Base-by-base conservation (phyloP, 2,888 invertebrate genomes). In the Melieria crassipennis region DNA sequence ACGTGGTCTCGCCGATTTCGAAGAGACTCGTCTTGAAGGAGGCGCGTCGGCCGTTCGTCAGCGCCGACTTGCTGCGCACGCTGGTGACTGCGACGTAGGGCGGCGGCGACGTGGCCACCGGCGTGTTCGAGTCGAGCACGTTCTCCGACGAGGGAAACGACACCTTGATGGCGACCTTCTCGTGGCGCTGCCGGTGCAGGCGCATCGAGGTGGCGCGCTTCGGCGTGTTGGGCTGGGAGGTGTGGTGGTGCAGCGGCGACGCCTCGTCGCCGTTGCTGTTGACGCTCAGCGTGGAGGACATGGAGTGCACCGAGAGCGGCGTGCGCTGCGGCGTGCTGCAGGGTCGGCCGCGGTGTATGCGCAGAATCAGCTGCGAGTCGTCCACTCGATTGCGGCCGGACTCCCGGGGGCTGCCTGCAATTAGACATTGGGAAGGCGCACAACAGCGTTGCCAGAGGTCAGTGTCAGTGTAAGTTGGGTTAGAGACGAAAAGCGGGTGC, bases 291-390 rank as follows among this genome's bases (percentile, higher is more conserved):
- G 91, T 91, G 67, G 91, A 91, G 13, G 85, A 83, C 83, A 85
- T 91, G 11, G 91, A 91, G 66, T 90, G 88, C 7, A 90, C 91
- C 0, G 91, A 92, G 30, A 84, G 79, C 1, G 85, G 85, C 0
- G 91, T 91, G 7, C 86, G 81, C 45, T 87, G 86, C 0, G 77
- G 73, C 58, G 87, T 87, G 42, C 91, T 92, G 11, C 93, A 89
- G 0, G 86, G 84, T 45, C 87, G 81, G 0, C 97, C 97, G 1
- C 97, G 89, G 87, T 98, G 97, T 79, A 98, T 96, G 77, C 97
- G 90, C 76, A 98, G 87, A 0, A 97, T 96, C 69, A 97, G 88
- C 62, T 94, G 91, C 84, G 95, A 94, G 84, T 95, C 95, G 80
- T 95, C 94, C 81, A 94, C 94, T 56, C 94, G 91, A 83, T 89